A percentile compares a stretch with the other conserved stretches of the same genome.
Conservation (phyloP, 1,140 invertebrate genomes). For the Agraylea sexmaculata region DNA sequence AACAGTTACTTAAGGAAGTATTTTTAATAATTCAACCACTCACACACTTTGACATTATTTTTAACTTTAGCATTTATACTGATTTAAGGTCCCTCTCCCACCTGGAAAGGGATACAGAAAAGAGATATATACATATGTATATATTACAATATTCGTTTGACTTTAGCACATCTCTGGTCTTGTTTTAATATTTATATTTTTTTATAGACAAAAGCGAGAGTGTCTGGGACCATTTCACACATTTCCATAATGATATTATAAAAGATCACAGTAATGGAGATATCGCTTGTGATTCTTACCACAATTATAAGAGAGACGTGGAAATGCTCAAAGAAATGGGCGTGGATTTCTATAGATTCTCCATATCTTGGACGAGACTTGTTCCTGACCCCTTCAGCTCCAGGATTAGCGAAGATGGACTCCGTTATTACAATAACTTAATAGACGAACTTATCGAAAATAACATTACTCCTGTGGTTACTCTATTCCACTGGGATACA, state of each 20-base stretch:
- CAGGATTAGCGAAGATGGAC: slow-evolving; percentile 16
- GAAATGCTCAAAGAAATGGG: slow-evolving; percentile 35
- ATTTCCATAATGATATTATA: slow-evolving; percentile 28
- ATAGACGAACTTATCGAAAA: slow-evolving; percentile 33
- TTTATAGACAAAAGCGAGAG: slow-evolving; percentile 34
- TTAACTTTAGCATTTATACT: no score
- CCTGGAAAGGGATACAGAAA: no score
- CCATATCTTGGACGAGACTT: slow-evolving; percentile 40
- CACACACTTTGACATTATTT: no score
- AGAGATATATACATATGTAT: no score
- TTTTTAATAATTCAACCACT: no score
- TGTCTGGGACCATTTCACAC: slow-evolving; percentile 37
- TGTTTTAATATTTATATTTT: no score
- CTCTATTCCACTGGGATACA: slow-evolving; percentile 25
- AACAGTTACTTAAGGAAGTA: no score
- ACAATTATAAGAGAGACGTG: slow-evolving; percentile 46
- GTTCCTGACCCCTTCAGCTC: slow-evolving; percentile 30
- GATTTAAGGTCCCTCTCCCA: no score
- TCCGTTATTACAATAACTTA: slow-evolving; percentile 22
- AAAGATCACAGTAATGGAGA: slow-evolving; percentile 36
- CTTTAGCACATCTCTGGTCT: no score
- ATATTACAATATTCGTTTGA: no score
- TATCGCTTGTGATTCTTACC: slow-evolving; percentile 47
- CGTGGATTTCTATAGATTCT: slow-evolving; percentile 37
- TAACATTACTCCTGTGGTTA: slow-evolving; percentile 29